These are phyloP conservation scores for Phrynocephalus vlangalii DNA, from an alignment of 2,797 vertebrate genomes.

Conservation along the genomic window DNA sequence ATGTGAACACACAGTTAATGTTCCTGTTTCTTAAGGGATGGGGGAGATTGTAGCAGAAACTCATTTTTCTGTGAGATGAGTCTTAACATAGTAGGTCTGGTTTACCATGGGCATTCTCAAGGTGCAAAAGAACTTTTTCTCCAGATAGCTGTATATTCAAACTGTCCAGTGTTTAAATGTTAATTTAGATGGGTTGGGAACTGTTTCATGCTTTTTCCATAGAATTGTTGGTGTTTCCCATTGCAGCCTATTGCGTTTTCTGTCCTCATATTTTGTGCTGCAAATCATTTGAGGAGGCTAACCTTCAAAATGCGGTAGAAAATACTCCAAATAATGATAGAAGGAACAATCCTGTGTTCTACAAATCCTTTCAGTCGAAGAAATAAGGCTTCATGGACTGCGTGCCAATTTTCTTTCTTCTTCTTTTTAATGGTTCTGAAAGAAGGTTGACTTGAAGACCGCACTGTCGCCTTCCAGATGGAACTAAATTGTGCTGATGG, in stretches of 20 bases:
- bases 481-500: constrained; percentile 46
- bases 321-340: background rate
- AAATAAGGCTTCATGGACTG: constrained; percentile 46
- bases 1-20: too few relatives aligned
- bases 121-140: background rate
- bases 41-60: too few relatives aligned
- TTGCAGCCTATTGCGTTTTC: background rate
- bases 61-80: too few relatives aligned
- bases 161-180: background rate
- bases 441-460: constrained; percentile 50
- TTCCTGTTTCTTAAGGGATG: too few relatives aligned
- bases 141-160: background rate
- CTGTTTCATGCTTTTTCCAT: constrained; percentile 3
- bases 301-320: background rate
- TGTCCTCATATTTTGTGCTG: background rate
- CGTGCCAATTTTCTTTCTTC: constrained; percentile 38
- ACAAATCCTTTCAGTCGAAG: constrained; percentile 25
- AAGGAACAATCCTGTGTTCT: constrained; percentile 7
- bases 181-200: background rate
- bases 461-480: constrained; percentile 51
- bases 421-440: constrained; percentile 39
- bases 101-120: background rate
- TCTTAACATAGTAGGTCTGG: too few relatives aligned
- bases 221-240: background rate
- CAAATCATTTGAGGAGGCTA: too few relatives aligned